A percentile compares a stretch with the other conserved stretches of the same genome.
Conservation (phyloP, 2,888 invertebrate species). For the Pedicia rivosa region DNA sequence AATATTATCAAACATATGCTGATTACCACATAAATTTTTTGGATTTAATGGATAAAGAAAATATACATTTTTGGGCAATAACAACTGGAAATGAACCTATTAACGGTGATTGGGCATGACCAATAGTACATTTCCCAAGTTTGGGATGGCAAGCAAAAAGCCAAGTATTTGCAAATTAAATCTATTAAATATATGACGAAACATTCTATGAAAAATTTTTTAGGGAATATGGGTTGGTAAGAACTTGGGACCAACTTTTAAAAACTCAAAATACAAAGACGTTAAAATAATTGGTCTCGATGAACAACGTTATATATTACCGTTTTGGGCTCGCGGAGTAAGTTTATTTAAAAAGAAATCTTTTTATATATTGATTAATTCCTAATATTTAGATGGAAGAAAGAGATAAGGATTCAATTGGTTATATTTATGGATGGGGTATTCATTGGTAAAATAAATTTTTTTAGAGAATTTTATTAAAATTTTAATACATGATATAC, state of each 20-base stretch:
- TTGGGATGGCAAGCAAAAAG: constrained; percentile 56
- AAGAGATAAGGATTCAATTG: constrained; percentile 34
- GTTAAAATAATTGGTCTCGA: constrained; percentile 59
- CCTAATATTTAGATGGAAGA: constrained; percentile 31
- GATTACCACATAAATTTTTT: constrained; percentile 69
- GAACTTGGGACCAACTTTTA: constrained; percentile 59
- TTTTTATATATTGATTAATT: not conserved
- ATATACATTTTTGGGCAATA: constrained; percentile 61
- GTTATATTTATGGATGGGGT: constrained; percentile 57
- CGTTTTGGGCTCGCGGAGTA: constrained; percentile 47
- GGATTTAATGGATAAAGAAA: constrained; percentile 52
- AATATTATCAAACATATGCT: constrained; percentile 65
- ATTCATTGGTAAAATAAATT: no score
- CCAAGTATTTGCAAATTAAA: constrained; percentile 28
- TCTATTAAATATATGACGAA: not conserved
- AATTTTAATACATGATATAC: no score
- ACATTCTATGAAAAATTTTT: not conserved
- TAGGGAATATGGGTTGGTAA: constrained; percentile 50
- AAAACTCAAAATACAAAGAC: constrained; percentile 35
- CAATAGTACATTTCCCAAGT: constrained; percentile 43
- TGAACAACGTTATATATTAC: constrained; percentile 50
- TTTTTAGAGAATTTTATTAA: no score
- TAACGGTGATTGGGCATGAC: constrained; percentile 40
- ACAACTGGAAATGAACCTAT: constrained; percentile 80
- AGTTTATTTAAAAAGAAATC: not conserved